These are phyloP conservation scores for Xiphophorus hellerii DNA, from an alignment of 2,113 vertebrate genomes.

Conservation along the genomic window DNA sequence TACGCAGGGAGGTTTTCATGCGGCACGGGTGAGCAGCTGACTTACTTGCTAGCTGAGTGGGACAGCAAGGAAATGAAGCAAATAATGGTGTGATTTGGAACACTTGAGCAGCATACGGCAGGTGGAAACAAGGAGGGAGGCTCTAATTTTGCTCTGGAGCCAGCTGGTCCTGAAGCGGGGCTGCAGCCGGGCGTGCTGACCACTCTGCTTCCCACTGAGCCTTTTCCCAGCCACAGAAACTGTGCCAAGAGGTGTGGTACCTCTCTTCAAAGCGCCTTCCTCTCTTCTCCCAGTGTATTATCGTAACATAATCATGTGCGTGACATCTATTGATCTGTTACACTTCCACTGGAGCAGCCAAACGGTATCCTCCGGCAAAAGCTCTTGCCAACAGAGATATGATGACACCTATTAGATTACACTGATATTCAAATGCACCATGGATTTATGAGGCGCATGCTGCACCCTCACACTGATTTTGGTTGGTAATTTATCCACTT, in stretches of 20 bases:
- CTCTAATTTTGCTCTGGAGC: slow-evolving; percentile 62
- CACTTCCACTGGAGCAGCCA: slow-evolving; percentile 57
- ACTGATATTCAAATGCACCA: slow-evolving; percentile 55
- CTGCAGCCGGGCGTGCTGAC: slow-evolving; percentile 52
- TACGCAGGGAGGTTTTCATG: slow-evolving; percentile 11
- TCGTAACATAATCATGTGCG: slow-evolving; percentile 62
- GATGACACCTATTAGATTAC: slow-evolving; percentile 63
- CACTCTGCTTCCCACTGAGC: slow-evolving; percentile 63
- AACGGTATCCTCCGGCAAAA: slow-evolving; percentile 50
- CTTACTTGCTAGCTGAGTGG: slow-evolving; percentile 54
- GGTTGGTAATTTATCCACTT: slow-evolving; percentile 43
- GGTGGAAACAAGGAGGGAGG: slow-evolving; percentile 67
- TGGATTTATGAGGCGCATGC: slow-evolving; percentile 28
- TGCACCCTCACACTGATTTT: slow-evolving; percentile 2
- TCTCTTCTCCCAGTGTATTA: slow-evolving; percentile 60
- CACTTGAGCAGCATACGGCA: slow-evolving; percentile 62
- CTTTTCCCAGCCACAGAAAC: slow-evolving; percentile 28
- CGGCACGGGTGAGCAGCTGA: slow-evolving; percentile 36
- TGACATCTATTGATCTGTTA: slow-evolving; percentile 64
- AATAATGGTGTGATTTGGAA: slow-evolving; percentile 70
- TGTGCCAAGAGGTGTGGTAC: slow-evolving; percentile 62
- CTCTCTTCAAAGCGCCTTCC: slow-evolving; percentile 58
- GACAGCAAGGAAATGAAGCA: slow-evolving; percentile 69
- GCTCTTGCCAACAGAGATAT: slow-evolving; percentile 55
- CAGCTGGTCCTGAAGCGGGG: slow-evolving; percentile 61